Evolutionary conservation across 2,797 vertebrate genomes (phyloP), one percentile per base, ranked within the genome.

Genomic region (Pristis pectinata): DNA sequence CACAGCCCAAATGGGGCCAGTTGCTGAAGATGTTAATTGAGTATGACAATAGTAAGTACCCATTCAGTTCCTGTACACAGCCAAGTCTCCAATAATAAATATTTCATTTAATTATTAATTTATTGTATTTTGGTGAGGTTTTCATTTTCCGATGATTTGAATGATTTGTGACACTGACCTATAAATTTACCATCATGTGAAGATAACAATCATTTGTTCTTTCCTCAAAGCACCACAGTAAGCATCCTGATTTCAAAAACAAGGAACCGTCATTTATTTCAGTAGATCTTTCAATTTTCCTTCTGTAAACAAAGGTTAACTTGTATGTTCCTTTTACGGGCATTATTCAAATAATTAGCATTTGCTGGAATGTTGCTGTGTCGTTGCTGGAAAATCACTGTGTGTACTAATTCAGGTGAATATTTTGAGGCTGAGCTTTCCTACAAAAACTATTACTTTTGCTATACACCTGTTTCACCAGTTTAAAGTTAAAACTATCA

Each of bases 31-130:
- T 96, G 95, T 96, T 99, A 98, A 99, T 98, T 98, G 96, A 96
- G 97, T 96, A 97, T 98, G 98, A 98, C 98, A 98, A 98, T 98
- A 98, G 97, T 98, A 98, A 97, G 98, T 98, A 97, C 96, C 97
- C 96, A 96, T 95, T 96, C 96, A 97, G 96, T 97, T 97, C 96
- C 96, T 70, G 97, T 97, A 96, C 97, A 97, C 97, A 96, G 96
- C 96, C 97, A 95, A 96, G 96, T 95, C 95, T 96, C 98, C 44
- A 76, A 94, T 74, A 94, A 98, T 98, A 98, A 98, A 98, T 98
- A 98, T 98, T 98, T 98, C 96, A 98, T 98, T 98, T 98, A 98
- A 98, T 98, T 98, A 97, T 76, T 76, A 53, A 94, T 76, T 94
- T 94, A 94, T 94, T 76, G 70, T 94, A 94, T 76, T 76, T 94